Evolutionary conservation across 2,888 invertebrate genomes (phyloP).

Genomic region (Cepaea hortensis): DNA sequence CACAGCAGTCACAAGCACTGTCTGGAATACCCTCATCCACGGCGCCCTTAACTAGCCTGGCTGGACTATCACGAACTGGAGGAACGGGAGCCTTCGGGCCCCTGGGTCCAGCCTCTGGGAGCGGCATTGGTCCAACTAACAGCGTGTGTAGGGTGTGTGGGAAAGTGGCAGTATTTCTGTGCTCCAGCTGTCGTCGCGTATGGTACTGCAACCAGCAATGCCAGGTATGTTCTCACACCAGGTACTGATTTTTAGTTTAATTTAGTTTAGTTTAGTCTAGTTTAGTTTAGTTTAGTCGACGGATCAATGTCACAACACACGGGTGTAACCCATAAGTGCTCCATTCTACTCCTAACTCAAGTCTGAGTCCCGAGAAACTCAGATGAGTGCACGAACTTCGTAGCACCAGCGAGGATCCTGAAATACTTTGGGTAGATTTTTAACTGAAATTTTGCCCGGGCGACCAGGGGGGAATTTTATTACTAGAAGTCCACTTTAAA

Average conservation of each 20-base stretch:
- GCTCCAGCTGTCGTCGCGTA: constrained; percentile 65
- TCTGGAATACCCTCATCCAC: not conserved
- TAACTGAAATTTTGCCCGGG: no score
- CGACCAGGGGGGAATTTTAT: no score
- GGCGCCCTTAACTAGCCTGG: not conserved
- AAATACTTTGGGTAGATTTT: no score
- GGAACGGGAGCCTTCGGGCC: not conserved
- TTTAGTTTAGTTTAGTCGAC: no score
- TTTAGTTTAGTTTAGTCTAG: no score
- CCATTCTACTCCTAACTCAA: no score
- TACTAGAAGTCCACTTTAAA: not conserved
- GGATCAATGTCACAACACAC: no score
- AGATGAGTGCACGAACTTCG: no score
- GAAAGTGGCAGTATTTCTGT: constrained; percentile 64
- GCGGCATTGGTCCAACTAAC: constrained; percentile 49
- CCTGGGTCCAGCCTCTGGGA: constrained; percentile 12
- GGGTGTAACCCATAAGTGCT: no score
- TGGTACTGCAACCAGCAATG: constrained; percentile 96
- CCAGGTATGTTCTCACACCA: constrained; percentile 82
- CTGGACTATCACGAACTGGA: not conserved
- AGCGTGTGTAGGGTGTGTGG: constrained; percentile 64
- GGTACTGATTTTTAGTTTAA: no score
- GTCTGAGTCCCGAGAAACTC: no score
- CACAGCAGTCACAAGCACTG: constrained; percentile 22
- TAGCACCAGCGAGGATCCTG: no score